Base-by-base conservation (phyloP, 2,113 vertebrate genomes). In the Recurvirostra avosetta region DNA sequence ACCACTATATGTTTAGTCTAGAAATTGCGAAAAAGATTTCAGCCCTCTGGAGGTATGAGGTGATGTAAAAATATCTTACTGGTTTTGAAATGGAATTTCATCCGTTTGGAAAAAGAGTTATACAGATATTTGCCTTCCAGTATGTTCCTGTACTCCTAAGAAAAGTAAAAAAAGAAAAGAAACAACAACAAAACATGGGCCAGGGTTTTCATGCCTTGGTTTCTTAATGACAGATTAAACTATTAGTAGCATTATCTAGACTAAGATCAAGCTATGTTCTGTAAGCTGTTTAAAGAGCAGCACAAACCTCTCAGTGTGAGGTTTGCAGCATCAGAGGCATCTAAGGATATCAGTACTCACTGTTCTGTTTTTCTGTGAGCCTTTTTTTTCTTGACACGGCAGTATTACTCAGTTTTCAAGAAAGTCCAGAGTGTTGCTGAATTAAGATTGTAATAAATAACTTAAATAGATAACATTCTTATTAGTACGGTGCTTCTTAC, bases 241-340 rank as follows among this genome's bases (percentile, higher is more conserved):
- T 92, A 27, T 88, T 83, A 70, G 50, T 78, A 86, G 34, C 15
- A 76, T 94, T 96, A 79, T 84, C 68, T 81, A 76, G 70, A 82
- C 55, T 8, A 49, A 92, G 66, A 94, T 94, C 74, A 58, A 84
- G 22, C 59, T 75, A 58, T 5, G 12, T 56, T 92, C 62, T 71
- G 8, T 82, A 77, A 58, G 47, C 27, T 84, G 9, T 66, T 97
- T 88, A 65, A 84, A 74, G 52, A 91, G 61, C 55, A 95, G n/a
- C 77, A 92, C 43, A 94, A 55, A 84, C 14, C 49, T 94, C 88
- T 92, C 86, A 34, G 10, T 67, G 63, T 88, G 59, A 70, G 12
- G 9, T 78, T 74, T 87, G 38, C 43, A 84, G n/a, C 59, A 94
- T 88, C 79, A 74, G n/a, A 91, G 68, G 23, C 72, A 83, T 95